Evolutionary conservation across 2,113 vertebrate species (phyloP), one percentile per base, ranked within the genome.

Genomic region (Bungarus multicinctus): DNA sequence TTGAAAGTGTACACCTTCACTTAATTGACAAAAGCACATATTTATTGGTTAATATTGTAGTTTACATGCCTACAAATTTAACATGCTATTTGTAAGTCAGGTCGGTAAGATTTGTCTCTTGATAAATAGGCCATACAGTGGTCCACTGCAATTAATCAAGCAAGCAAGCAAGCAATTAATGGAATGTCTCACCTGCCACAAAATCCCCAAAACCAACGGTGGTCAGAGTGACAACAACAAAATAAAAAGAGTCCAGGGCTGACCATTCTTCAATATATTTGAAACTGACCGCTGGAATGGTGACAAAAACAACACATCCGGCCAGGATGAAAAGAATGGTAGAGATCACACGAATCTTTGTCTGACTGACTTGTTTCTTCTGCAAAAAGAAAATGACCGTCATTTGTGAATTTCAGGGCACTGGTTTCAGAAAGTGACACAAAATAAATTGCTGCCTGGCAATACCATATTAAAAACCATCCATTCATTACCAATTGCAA

Each of bases 201-300:
- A 99, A 99, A 96, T 99, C 99, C 93, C 99, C 99, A 10, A 99
- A 99, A 93, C 99, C 99, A 94, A 99, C 98, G 0, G 99, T 99
- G 92, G 99, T 99, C 92, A 99, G 98, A 60, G 99, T 99, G 96
- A 99, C 98, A 87, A 99, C 99, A 57, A 99, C 99, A 96, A 99
- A 99, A 97, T 99, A 99, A 95, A 99, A 99, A 93, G 99, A 98
- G 58, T 99, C 99, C 97, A 99, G 96, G 9, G 98, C 97, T 43
- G 98, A 99, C 99, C 99, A 99, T 18, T 98, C 98, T 90, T 99
- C 99, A 0, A 98, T 99, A 96, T 99, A 97, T 92, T 98, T 99
- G 96, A 99, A 99, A 96, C 99, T 98, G 95, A 99, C 97, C 0
- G 99, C 99, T 27, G 99, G 99, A 91, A 99, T 98, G 39, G 99